Evolutionary conservation across 2,888 invertebrate species (phyloP), one percentile per base, ranked within the genome.

Genomic region (Apodemia duryi): DNA sequence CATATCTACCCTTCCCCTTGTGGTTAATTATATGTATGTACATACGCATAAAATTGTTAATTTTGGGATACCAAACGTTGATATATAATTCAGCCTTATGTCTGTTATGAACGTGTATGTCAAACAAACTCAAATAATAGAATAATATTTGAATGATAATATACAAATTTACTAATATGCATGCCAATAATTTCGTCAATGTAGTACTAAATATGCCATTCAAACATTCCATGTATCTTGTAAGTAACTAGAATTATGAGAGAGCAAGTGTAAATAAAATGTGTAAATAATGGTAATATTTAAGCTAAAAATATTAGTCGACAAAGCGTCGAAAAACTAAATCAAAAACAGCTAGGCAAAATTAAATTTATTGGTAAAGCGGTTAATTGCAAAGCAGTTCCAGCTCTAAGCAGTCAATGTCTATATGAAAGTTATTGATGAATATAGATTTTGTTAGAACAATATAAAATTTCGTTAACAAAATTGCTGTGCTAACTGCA

Each of bases 401-500:
- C 68, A 70, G 68, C 70, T 71, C 68, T 61, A 69, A 71, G 71
- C 71, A 73, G 70, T 70, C 71, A 71, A 71, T 71, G 68, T 70
- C 70, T 73, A 73, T 72, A 65, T 70, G 73, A 69, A 68, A 68
- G 67, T 69, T 66, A 69, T 73, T 73, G 66, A 74, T 73, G 70
- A 74, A 72, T 75, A 75, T 77, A 76, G 70, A 77, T 77, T 80
- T 77, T 81, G 79, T 84, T 84, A 74, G 76, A 76, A 75, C 75
- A 74, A 77, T 76, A 77, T 81, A 79, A 80, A 76, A 76, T 78
- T 81, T 82, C 69, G 67, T 71, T 80, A 84, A 82, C 83, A 79
- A 81, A 83, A 85, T 85, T 88, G 88, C 91, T 91, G 91, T 91
- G 91, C 91, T 90, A 46, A 87, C 82, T 86, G 91, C 91, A 91